phyloP scores from a whole-genome alignment of 2,888 invertebrate species.

The Penaeus monodon region DNA sequence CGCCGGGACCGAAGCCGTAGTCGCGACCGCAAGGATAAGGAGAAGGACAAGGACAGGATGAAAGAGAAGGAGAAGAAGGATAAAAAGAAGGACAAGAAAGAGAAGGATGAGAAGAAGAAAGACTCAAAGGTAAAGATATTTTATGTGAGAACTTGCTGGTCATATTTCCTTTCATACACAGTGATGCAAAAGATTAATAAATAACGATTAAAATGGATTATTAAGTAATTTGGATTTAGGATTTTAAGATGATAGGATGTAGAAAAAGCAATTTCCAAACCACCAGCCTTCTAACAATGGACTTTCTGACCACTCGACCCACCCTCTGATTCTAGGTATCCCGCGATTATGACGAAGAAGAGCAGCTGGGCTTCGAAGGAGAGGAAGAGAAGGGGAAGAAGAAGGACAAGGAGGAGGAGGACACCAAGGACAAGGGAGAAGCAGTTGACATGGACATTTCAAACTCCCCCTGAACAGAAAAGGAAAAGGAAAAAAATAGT shows the following conservation, averaged over 20 bases:
- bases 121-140: constrained; percentile 18
- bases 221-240: too few species aligned
- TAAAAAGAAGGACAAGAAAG: constrained; percentile 39
- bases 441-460: constrained; percentile 58
- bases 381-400: constrained; percentile 47
- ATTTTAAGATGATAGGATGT: too few species aligned
- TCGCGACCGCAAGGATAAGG: constrained; percentile 42
- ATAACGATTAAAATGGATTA: too few species aligned
- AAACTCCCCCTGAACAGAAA: constrained; percentile 26
- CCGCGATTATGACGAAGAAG: constrained; percentile 56
- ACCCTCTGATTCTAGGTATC: constrained; percentile 38
- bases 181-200: too few species aligned
- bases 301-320: not conserved
- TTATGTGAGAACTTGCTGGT: not conserved
- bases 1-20: constrained; percentile 55
- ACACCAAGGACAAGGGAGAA: constrained; percentile 55
- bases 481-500: too few species aligned
- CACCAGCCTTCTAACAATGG: not conserved
- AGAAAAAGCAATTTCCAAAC: not conserved
- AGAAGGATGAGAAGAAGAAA: constrained; percentile 54
- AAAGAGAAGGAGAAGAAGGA: constrained; percentile 53
- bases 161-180: too few species aligned
- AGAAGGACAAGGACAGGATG: constrained; percentile 46
- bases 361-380: constrained; percentile 51
- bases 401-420: constrained; percentile 50